These are phyloP conservation scores for Dreissena polymorpha DNA, from an alignment of 1,140 invertebrate genomes.

Conservation along the genomic window DNA sequence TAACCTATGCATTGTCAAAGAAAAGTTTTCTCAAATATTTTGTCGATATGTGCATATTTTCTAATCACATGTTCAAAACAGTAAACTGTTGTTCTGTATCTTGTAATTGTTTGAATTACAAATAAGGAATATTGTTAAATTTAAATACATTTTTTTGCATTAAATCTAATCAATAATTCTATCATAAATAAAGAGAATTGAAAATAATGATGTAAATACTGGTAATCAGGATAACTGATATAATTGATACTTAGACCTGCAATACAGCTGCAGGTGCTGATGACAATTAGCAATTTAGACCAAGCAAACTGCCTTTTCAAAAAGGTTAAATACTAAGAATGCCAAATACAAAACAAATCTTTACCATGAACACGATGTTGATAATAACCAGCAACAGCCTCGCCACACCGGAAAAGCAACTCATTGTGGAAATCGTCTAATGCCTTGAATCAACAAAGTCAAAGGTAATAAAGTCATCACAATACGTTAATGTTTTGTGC, in stretches of 20 bases:
- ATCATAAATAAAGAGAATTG: background rate
- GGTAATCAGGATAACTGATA: background rate
- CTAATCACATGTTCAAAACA: too few species aligned
- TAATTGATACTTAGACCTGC: background rate
- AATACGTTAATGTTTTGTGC: too few species aligned
- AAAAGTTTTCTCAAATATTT: too few species aligned
- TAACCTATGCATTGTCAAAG: too few species aligned
- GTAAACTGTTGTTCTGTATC: too few species aligned
- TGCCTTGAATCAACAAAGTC: too few species aligned
- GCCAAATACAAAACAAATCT: background rate
- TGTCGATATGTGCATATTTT: too few species aligned
- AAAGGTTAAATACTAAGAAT: background rate
- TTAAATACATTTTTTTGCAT: too few species aligned
- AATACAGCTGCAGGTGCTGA: background rate
- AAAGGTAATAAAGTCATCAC: too few species aligned
- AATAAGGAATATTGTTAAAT: too few species aligned
- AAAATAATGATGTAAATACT: background rate
- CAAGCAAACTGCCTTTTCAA: background rate
- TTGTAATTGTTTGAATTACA: too few species aligned
- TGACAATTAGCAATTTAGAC: background rate
- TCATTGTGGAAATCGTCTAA: conserved; percentile 2
- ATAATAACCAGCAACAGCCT: conserved; percentile 32
- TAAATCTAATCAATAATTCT: too few species aligned
- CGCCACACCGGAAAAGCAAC: conserved; percentile 35
- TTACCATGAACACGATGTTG: conserved; percentile 50